A percentile compares a stretch with the other conserved stretches of the same genome.
Conservation (phyloP, 1,140 invertebrate genomes). For the Muscidifurax raptorellus region DNA sequence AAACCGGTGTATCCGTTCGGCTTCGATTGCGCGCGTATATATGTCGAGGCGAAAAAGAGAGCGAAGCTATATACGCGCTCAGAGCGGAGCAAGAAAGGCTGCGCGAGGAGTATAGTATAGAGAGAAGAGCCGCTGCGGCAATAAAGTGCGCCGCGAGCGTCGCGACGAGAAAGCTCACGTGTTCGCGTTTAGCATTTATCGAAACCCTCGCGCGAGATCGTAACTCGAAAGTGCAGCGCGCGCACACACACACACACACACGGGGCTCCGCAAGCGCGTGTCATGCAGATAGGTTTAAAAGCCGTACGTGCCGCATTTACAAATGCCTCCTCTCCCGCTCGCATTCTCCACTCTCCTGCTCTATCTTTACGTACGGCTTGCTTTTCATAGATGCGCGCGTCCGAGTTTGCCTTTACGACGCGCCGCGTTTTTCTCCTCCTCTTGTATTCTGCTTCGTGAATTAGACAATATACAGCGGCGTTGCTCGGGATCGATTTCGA, state of each 20-base stretch:
- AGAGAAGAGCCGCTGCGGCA: conserved; percentile 51
- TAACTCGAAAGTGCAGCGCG: conserved; percentile 68
- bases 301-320: conserved; percentile 73
- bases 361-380: conserved; percentile 18
- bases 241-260: too few relatives aligned
- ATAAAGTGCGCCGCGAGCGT: conserved; percentile 63
- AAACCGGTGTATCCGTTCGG: conserved; percentile 2
- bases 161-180: conserved; percentile 74
- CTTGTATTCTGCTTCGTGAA: too few relatives aligned
- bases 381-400: not conserved
- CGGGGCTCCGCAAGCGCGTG: conserved; percentile 66
- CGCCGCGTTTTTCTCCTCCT: too few relatives aligned
- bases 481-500: too few relatives aligned
- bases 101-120: conserved; percentile 31
- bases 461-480: too few relatives aligned
- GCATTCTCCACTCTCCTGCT: not conserved
- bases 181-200: conserved; percentile 75
- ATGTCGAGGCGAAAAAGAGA: conserved; percentile 35
- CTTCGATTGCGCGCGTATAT: not conserved
- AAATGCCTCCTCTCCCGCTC: conserved; percentile 64
- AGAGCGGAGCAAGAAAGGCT: conserved; percentile 40
- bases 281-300: conserved; percentile 76
- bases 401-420: not conserved
- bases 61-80: too few relatives aligned
- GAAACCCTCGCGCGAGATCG: conserved; percentile 71